These are phyloP conservation scores for Sebastes flavidus DNA, from an alignment of 2,797 vertebrate species.

Conservation along the genomic window DNA sequence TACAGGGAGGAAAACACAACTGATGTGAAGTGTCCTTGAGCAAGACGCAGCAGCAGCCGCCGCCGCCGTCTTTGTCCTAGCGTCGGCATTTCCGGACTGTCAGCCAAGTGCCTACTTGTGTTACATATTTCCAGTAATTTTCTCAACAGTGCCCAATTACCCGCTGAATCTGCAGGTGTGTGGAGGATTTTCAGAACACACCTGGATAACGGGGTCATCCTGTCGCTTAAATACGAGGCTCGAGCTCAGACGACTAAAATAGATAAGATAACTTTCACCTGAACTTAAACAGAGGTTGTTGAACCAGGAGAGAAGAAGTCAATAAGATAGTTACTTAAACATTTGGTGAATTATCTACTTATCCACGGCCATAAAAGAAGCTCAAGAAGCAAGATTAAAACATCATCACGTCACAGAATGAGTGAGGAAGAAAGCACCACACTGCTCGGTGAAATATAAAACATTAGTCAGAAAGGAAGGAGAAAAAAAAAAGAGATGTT, in stretches of 20 bases:
- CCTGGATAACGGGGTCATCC: not conserved
- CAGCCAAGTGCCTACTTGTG: not conserved
- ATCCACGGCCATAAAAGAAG: not conserved
- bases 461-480: not conserved
- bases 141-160: not conserved
- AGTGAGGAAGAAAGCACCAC: not conserved
- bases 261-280: not conserved
- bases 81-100: not conserved
- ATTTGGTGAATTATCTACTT: not conserved
- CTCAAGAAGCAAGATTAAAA: not conserved
- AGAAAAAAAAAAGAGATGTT: not conserved
- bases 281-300: not conserved
- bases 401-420: not conserved
- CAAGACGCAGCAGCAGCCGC: not conserved
- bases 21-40: constrained; percentile 24
- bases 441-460: not conserved
- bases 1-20: not conserved
- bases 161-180: constrained; percentile 4
- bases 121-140: not conserved
- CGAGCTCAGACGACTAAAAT: not conserved
- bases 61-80: not conserved
- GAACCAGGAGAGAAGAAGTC: not conserved
- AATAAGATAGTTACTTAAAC: not conserved
- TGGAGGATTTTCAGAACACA: not conserved
- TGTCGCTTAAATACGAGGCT: not conserved